Base-by-base conservation (phyloP, 2,797 vertebrate genomes). In the Molothrus ater region DNA sequence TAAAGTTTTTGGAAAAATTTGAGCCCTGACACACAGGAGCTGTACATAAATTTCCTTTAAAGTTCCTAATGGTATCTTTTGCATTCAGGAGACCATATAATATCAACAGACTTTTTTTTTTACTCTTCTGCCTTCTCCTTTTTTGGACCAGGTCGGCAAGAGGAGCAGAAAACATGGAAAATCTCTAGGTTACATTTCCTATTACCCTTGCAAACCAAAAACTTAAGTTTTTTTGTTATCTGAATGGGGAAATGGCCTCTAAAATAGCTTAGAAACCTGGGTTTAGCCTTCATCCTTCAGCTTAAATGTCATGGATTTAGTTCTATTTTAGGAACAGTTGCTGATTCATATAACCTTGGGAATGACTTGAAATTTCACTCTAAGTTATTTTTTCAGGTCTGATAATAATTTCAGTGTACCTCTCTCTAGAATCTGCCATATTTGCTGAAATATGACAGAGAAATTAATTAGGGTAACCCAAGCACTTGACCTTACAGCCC, bases 21-120 rank as follows among this genome's bases (percentile, higher is more conserved):
- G 71, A 91, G 90, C 54, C 74, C 85, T 84, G 66, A 96, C 76
- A 86, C 80, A 95, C 89, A 96, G 92, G 73, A 97, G 92, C 93
- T 86, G 68, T 88, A 84, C 80, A 59, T 93, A 95, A 80, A 91
- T 95, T 95, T 88, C 94, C 75, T 80, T 94, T 80, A 95, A 76
- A 51, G 70, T 65, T 95, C 93, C 94, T 94, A 43, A 87, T 6
- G 57, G 91, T 53, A 95, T 81, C 61, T 76, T 96, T 82, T 65
- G 56, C 65, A 75, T 93, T 91, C 94, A 88, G 59, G 36, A 95
- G 80, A 92, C 68, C 76, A 71, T 95, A 96, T 95, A 91, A 92
- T 88, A 93, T 63, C 79, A 76, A 17, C 40, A 29, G 17, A 13
- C 3, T 48, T 40, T 24, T 21, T n/a, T 34, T 71, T 63, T 43